Base-by-base conservation (phyloP, 2,888 invertebrate genomes). In the Ariolimax columbianus region DNA sequence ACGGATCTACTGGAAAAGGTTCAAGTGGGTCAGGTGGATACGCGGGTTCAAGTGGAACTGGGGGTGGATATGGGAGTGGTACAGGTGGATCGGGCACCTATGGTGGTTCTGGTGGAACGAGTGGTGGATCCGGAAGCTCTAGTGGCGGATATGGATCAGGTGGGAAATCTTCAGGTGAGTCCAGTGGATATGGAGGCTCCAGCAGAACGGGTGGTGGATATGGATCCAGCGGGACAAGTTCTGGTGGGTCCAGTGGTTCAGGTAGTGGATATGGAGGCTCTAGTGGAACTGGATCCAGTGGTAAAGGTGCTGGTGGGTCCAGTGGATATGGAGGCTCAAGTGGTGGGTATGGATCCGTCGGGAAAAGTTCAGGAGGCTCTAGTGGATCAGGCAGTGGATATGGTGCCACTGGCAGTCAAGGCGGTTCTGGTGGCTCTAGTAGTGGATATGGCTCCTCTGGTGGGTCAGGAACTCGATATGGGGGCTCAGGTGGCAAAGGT, bases 101-200 rank as follows among this genome's bases (percentile, higher is more conserved):
- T 59, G 23, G 59, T 7, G 36, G 36, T 23, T 68, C 68, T 2
- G 19, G 36, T 36, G 68, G 68, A 19, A 47, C 73, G 3, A n/a
- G 73, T n/a, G 43, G 73, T 47, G 47, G 73, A 30, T 73, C 43
- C n/a, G 73, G 40, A 40, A 26, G 72, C 9, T 72, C 72, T 40
- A 26, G 73, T 43, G n/a, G 73, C 47, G 72, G 72, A 40, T 73
- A 43, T 43, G 73, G 73, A 36, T 66, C 66, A n/a, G 30, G 66
- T 26, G 66, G 66, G 66, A 30, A 30, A 38, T 38, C n/a, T 43
- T 26, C 11, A 9, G 66, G 68, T 36, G 17, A 19, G n/a, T 11
- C 17, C 1, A n/a, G 51, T 26, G 55, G 77, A 36, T 38, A 33
- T 55, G 77, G 38, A 2, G 59, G 59, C 0, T 43, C 43, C 17